phyloP scores from a whole-genome alignment of 2,888 invertebrate genomes.

The Drosophila pullipes region DNA sequence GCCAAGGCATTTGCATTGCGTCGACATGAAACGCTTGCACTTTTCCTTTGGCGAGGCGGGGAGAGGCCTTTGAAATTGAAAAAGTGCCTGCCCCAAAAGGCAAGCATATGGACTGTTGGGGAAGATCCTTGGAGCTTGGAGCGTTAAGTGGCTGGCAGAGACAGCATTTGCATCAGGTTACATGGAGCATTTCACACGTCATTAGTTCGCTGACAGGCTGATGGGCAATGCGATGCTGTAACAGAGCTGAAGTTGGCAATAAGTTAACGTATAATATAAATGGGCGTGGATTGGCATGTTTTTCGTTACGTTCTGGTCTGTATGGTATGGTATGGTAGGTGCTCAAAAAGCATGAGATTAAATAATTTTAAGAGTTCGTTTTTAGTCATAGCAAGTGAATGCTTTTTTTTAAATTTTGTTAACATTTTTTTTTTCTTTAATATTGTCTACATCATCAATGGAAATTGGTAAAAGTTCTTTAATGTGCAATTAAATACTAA shows the following conservation, averaged over 20 bases:
- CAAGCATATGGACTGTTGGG: conserved; percentile 7
- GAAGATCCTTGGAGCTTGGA: conserved; percentile 10
- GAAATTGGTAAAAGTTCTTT: not conserved
- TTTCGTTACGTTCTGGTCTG: not conserved
- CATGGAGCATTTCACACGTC: conserved; percentile 69
- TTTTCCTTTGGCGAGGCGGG: conserved; percentile 61
- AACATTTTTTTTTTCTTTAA: no score
- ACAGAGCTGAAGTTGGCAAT: not conserved
- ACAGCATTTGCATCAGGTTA: conserved; percentile 55
- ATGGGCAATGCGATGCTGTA: conserved; percentile 9
- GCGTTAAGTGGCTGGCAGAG: conserved; percentile 55
- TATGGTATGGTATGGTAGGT: accelerated
- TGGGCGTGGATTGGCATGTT: not conserved
- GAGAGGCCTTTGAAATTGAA: conserved; percentile 60
- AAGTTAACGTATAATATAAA: conserved; percentile 5
- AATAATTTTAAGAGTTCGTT: not conserved
- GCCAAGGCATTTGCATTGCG: not conserved
- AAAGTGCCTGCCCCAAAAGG: conserved; percentile 31
- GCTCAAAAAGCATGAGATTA: not conserved
- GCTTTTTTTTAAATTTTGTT: no score
- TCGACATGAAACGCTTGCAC: conserved; percentile 65
- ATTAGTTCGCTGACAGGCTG: conserved; percentile 50
- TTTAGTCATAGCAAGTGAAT: not conserved
- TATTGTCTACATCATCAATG: not conserved
- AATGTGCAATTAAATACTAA: not conserved